These are phyloP conservation scores for Takifugu flavidus DNA, from an alignment of 2,113 vertebrate species.

Conservation along the genomic window DNA sequence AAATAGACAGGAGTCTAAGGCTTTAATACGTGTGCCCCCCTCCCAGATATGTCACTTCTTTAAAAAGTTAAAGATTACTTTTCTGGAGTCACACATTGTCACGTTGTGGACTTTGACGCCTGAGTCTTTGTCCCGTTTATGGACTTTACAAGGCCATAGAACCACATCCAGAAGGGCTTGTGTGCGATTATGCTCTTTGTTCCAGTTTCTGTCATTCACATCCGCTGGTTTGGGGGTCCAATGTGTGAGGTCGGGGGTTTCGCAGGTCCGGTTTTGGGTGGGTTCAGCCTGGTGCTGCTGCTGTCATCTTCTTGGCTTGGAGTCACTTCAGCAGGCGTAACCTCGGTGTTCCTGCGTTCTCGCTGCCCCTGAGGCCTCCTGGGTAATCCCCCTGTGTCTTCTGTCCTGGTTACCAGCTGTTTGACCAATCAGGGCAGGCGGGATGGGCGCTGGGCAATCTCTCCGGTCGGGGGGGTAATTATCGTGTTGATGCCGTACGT, in stretches of 20 bases:
- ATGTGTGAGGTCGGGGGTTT: constrained; percentile 7
- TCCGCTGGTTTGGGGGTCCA: constrained; percentile 9
- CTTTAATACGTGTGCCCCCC: not conserved
- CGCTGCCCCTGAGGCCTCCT: constrained; percentile 32
- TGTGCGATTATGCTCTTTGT: not conserved
- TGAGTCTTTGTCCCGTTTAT: not conserved
- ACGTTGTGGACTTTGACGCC: constrained; percentile 50
- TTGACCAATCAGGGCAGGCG: constrained; percentile 52
- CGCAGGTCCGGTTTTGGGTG: not conserved
- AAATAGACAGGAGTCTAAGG: not conserved
- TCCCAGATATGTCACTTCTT: not conserved
- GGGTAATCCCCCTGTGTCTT: constrained; percentile 60
- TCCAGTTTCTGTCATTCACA: not conserved
- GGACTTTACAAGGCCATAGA: constrained; percentile 24
- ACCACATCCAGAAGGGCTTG: not conserved
- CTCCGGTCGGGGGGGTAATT: constrained; percentile 47
- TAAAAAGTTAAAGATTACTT: constrained; percentile 52
- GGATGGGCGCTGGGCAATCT: constrained; percentile 24
- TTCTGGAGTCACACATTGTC: not conserved
- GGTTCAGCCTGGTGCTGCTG: constrained; percentile 6
- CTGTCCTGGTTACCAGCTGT: constrained; percentile 65
- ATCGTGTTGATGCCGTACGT: constrained; percentile 24
- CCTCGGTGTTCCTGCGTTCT: constrained; percentile 3
- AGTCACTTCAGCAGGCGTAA: constrained; percentile 6
- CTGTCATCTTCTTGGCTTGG: constrained; percentile 26